Conservation (phyloP, 2,113 vertebrate species). For the Ifrita kowaldi region DNA sequence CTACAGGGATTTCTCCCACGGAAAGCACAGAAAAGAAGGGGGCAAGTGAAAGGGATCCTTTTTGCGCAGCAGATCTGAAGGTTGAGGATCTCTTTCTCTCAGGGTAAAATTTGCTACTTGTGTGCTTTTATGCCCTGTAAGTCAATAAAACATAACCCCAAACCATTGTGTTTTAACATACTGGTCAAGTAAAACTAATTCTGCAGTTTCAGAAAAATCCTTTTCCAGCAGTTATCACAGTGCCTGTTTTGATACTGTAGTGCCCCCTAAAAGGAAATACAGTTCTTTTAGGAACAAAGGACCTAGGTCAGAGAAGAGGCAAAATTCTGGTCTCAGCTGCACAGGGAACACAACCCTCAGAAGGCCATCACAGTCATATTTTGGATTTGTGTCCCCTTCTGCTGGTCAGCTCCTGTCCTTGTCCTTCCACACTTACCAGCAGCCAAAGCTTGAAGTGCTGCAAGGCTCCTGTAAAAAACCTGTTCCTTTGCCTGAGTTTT, state of each 20-base stretch:
- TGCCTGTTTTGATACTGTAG: neutral
- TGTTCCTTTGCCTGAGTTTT: neutral
- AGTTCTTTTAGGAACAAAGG: neutral
- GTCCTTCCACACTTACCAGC: neutral
- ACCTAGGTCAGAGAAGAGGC: neutral
- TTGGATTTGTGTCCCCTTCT: neutral
- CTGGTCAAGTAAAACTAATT: neutral
- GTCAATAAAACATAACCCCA: neutral
- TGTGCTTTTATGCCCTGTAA: neutral
- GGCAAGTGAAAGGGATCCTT: neutral
- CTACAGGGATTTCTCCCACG: neutral
- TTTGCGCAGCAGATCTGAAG: neutral
- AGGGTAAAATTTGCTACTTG: neutral
- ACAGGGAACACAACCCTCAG: neutral
- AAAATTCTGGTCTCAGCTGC: neutral
- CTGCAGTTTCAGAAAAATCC: neutral
- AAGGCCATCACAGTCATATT: rapidly evolving
- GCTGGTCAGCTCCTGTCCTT: neutral
- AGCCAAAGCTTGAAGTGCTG: neutral
- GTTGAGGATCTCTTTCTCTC: neutral
- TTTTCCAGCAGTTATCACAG: neutral
- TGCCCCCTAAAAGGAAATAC: neutral
- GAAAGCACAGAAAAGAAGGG: neutral
- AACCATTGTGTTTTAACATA: neutral
- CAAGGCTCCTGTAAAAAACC: neutral